Base-by-base conservation (phyloP, 35 echinoderm and acorn worm species). In the Patiria miniata region DNA sequence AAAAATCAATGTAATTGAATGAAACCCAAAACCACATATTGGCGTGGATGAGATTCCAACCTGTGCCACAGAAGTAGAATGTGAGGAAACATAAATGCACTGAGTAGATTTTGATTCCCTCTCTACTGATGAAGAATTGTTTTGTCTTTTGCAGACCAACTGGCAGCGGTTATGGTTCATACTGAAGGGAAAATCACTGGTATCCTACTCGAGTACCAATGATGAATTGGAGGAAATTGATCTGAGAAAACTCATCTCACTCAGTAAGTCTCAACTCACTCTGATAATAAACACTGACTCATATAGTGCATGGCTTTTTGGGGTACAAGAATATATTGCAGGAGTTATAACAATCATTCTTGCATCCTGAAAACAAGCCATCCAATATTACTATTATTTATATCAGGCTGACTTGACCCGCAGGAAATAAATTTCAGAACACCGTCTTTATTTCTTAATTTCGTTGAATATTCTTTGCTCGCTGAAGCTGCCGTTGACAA, bases 81-180 rank as follows among this genome's bases (percentile, higher is more conserved):
- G n/a, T n/a, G n/a, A n/a, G n/a, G n/a, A n/a, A n/a, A n/a, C n/a
- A n/a, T n/a, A n/a, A n/a, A n/a, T n/a, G n/a, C n/a, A n/a, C n/a
- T n/a, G n/a, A n/a, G n/a, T n/a, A n/a, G n/a, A n/a, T n/a, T 4
- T 12, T 12, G 12, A 4, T 47, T 47, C 42, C 4, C 12, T 47
- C 1, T 34, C 0, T 8, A 26, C 61, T 5, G 22, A 29, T 7
- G 34, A 23, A 69, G 2, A 69, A 69, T 69, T 15, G 9, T 29
- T 69, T 34, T 29, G 2, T 69, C 23, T 69, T 34, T 69, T 69
- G 0, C 82, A 98, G 95, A 86, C 82, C 36, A 47, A 88, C 15
- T 98, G 95, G 95, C 92, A 91, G 68, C 88, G 92, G 78, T 86
- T 91, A 36, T 94, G 88, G 86, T 98, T 98, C 77, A 30, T 98